Evolutionary conservation across 1,140 invertebrate species (phyloP), one percentile per base, ranked within the genome.

Genomic region (Samia ricini): DNA sequence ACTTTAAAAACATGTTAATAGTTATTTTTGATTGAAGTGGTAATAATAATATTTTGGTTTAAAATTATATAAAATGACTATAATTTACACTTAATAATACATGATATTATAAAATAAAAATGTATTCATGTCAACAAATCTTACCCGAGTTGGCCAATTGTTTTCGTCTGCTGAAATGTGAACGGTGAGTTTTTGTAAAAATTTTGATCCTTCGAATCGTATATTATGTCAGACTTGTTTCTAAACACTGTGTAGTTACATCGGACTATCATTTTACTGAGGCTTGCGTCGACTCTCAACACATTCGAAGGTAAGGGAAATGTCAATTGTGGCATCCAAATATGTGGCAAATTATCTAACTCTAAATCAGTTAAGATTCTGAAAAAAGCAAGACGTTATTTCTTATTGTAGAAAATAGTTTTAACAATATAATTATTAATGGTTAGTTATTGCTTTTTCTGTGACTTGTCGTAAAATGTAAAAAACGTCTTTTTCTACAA

Each of bases 221-320:
- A 68, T 1, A 74, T 51, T 0, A 82, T 48, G 12, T 74, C 64
- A 1, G 76, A 73, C 22, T 67, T 55, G 56, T 84, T 80, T 4
- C 81, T 74, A 29, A 79, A 66, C 18, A 81, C n/a, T 0, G 64
- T 7, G 57, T 82, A 88, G 0, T 71, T 54, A 2, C 75, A 65
- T 8, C 68, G 60, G 1, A 82, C 33, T 6, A 86, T 78, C 64
- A 88, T 80, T 59, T 70, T 79, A 24, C 68, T 69, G 0, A 88
- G 61, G 2, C 56, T 65, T 0, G 74, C 36, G 8, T 79, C 60
- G 5, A 88, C 4, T 6, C 63, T 57, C 6, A 88, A 57, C 3
- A 68, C 61, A 42, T 88, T 81, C 0, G 70, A 72, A 2, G 78
- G 63, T 12, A 86, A 49, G 1, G 71, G 62, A 8, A 88, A 74